A percentile compares a stretch with the other conserved stretches of the same genome.
These are phyloP conservation scores for Cephus rjabovi DNA, from an alignment of 2,888 invertebrate genomes.

Conservation along the genomic window DNA sequence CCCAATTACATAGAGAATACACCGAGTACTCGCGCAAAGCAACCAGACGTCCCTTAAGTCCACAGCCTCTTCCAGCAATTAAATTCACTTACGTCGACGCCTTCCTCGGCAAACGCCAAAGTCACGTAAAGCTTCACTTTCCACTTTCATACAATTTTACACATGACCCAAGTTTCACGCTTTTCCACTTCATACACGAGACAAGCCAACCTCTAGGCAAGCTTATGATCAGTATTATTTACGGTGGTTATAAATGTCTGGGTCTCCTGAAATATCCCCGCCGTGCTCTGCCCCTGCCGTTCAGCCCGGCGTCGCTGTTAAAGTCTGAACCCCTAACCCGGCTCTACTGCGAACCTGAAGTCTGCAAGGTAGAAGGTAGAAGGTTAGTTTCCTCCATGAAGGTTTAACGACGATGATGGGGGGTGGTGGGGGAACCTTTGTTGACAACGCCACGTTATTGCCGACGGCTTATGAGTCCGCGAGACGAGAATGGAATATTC, in stretches of 20 bases:
- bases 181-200: background rate
- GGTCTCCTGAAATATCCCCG: slow-evolving; percentile 22
- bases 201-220: slow-evolving; percentile 14
- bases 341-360: background rate
- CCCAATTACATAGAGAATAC: background rate
- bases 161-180: background rate
- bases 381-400: slow-evolving; percentile 21
- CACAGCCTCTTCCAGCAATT: background rate
- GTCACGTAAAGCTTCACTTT: background rate
- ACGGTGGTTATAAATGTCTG: slow-evolving; percentile 59
- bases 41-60: background rate
- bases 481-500: slow-evolving; percentile 36
- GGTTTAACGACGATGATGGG: slow-evolving; percentile 52
- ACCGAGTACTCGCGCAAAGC: background rate
- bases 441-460: slow-evolving; percentile 50
- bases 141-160: background rate
- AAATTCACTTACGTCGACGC: background rate
- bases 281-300: slow-evolving; percentile 12
- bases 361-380: background rate
- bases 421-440: slow-evolving; percentile 37
- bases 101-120: background rate
- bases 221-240: slow-evolving; percentile 55
- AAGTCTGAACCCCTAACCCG: background rate
- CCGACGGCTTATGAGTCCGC: slow-evolving; percentile 38
- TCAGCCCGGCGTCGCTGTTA: background rate